A percentile compares a stretch with the other conserved stretches of the same genome.
Evolutionary conservation across 2,888 invertebrate species (phyloP).

Genomic region (Agrochola litura): DNA sequence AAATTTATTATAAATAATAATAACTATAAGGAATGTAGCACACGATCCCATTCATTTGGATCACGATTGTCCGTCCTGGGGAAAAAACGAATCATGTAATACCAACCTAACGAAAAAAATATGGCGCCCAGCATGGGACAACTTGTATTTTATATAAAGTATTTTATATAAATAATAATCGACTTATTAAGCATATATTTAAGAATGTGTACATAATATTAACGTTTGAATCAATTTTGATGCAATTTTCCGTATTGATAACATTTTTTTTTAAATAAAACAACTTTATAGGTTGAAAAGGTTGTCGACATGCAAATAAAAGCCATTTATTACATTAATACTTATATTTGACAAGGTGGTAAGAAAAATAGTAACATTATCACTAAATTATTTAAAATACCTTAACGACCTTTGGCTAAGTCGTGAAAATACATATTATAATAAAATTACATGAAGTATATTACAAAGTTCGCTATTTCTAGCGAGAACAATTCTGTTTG

Average conservation of each 20-base stretch:
- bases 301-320: constrained; percentile 55
- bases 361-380: constrained; percentile 51
- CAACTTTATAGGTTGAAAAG: constrained; percentile 30
- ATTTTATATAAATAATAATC: background rate
- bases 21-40: constrained; percentile 50
- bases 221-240: constrained; percentile 47
- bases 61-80: constrained; percentile 60
- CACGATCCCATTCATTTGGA: constrained; percentile 21
- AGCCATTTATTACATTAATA: constrained; percentile 47
- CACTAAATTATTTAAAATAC: constrained; percentile 20
- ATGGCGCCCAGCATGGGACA: constrained; percentile 57
- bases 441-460: constrained; percentile 35
- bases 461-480: constrained; percentile 40
- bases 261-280: no score
- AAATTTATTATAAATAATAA: constrained; percentile 54
- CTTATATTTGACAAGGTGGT: constrained; percentile 60
- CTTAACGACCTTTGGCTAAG: constrained; percentile 6
- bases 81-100: constrained; percentile 33
- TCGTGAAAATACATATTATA: constrained; percentile 24
- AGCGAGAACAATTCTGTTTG: background rate
- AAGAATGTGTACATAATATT: background rate
- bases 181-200: constrained; percentile 16
- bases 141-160: background rate
- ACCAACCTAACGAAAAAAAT: constrained; percentile 5
- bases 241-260: constrained; percentile 33